Percentiles rank a stretch among this genome's conserved stretches.
Conservation (phyloP, 2,888 invertebrate genomes). For the Oscheius onirici region DNA sequence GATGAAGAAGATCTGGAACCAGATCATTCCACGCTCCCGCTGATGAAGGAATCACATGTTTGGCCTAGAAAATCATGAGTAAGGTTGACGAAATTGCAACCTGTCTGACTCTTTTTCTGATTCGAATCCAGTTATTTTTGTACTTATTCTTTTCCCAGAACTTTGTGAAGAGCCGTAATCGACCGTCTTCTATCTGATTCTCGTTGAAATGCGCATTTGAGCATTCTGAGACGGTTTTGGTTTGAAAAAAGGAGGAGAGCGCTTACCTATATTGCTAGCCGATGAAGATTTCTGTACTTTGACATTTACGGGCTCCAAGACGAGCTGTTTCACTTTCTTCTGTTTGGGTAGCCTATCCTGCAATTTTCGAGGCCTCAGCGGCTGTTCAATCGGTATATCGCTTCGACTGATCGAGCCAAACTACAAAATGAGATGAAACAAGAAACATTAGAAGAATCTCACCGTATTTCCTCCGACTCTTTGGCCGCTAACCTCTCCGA, state of each 20-base stretch:
- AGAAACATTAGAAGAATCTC: neutral
- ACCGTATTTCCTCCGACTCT: conserved; percentile 9
- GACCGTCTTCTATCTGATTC: conserved; percentile 4
- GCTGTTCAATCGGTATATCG: conserved; percentile 14
- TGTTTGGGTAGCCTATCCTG: neutral
- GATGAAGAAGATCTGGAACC: conserved; percentile 17
- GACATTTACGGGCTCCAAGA: neutral
- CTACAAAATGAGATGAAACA: neutral
- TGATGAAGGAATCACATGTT: neutral
- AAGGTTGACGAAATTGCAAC: neutral
- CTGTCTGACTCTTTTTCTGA: neutral
- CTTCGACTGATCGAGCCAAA: conserved; percentile 15
- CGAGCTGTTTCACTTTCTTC: neutral
- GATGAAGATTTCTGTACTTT: neutral
- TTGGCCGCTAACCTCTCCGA: neutral
- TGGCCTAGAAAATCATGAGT: neutral
- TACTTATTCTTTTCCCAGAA: conserved; percentile 34
- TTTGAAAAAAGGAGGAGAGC: no score
- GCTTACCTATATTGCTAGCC: no score
- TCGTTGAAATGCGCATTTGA: conserved; percentile 25
- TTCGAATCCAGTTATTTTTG: conserved; percentile 27
- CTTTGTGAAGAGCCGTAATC: conserved; percentile 4
- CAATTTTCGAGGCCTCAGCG: neutral
- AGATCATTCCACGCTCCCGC: conserved; percentile 12
- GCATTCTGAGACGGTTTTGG: conserved; percentile 18